Evolutionary conservation across 2,113 vertebrate genomes (phyloP), one percentile per base, ranked within the genome.

Genomic region (Edolisoma coerulescens): DNA sequence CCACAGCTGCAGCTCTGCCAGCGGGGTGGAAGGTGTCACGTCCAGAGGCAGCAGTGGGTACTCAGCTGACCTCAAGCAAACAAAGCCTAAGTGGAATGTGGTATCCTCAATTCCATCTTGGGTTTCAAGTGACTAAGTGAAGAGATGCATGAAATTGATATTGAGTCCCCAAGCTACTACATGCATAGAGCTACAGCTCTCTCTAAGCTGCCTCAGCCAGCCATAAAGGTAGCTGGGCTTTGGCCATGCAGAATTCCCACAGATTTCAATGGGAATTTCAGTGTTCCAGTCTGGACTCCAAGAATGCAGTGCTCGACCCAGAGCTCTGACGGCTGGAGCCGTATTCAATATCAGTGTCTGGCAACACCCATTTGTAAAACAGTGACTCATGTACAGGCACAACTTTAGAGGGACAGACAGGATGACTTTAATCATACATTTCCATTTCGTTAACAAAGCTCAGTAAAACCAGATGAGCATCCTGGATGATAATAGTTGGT

Each of bases 381-480:
- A 97, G 65, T 97, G 95, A 96, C 82, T 97, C 95, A 96, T 86
- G 93, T 85, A 86, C 82, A 95, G 88, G 91, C 90, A 94, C 85
- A 94, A 26, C 89, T 94, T 93, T 82, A 97, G 92, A 95, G 82
- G 83, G 91, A 88, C 95, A 93, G 91, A 92, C 93, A 96, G 96
- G 93, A 97, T 95, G 92, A 87, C 80, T 97, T 97, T 95, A 96
- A 97, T 97, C 94, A 95, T 87, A 93, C 82, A 95, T 96, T 97
- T 97, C 96, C 95, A 95, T 96, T 97, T 96, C 0, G 10, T 92
- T 96, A 96, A 94, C 76, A 91, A 95, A 91, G 84, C 86, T 94
- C 96, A 96, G 82, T 92, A 93, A 95, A 96, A 96, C 68, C 94
- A 97, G 93, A 95, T 95, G 92, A 96, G 47, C 84, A 92, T 79